Conservation (phyloP, 2,888 invertebrate genomes). For the Rhagonycha fulva region DNA sequence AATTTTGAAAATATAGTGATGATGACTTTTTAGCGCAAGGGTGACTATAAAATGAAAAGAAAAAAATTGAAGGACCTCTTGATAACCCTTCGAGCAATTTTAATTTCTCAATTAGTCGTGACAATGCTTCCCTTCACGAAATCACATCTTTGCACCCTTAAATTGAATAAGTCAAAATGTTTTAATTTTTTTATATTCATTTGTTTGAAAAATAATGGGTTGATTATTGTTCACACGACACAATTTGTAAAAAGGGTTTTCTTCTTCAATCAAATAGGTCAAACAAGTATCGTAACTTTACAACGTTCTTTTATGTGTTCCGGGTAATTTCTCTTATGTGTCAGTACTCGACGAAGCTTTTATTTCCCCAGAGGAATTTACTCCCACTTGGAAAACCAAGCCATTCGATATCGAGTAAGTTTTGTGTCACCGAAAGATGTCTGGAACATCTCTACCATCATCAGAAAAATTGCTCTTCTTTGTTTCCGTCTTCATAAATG, state of each 20-base stretch:
- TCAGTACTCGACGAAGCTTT: conserved; percentile 53
- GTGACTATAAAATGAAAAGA: neutral
- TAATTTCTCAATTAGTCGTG: neutral
- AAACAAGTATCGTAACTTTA: conserved; percentile 44
- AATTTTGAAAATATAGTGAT: neutral
- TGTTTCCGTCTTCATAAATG: conserved; percentile 2
- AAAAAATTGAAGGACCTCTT: neutral
- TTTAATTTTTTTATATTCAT: neutral
- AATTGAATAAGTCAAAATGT: neutral
- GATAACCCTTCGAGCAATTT: neutral
- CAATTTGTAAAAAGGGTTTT: conserved; percentile 44
- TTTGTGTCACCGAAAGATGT: conserved; percentile 46
- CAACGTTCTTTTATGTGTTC: conserved; percentile 47
- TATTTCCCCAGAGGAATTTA: conserved; percentile 53
- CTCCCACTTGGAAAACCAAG: conserved; percentile 48
- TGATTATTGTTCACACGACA: neutral
- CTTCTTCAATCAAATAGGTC: conserved; percentile 45
- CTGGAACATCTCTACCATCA: conserved; percentile 28
- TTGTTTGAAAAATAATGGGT: neutral
- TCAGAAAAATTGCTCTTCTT: conserved; percentile 19
- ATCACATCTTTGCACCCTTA: neutral
- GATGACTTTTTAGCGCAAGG: neutral
- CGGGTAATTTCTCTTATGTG: conserved; percentile 51
- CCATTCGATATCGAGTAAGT: conserved; percentile 50
- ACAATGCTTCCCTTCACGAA: neutral